Base-by-base conservation (phyloP, 2,113 vertebrate species). In the Recurvirostra avosetta region DNA sequence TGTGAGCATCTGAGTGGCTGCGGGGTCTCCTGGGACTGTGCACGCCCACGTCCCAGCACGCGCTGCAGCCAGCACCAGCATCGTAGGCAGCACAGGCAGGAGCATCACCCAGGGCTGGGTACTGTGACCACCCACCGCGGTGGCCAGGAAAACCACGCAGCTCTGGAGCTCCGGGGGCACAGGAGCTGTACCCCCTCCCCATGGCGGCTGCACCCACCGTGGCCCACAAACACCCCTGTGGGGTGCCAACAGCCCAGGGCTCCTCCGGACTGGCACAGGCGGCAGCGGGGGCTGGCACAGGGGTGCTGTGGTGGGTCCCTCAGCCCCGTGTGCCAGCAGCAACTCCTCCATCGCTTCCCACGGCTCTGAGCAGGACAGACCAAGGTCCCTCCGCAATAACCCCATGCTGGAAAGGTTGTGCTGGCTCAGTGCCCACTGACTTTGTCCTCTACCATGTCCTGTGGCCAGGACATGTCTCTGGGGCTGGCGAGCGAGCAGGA, bases 401-500 rank as follows among this genome's bases (percentile, higher is more conserved):
- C 47, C 34, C 0, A 0, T 1, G 1, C 41, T 0, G 0, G 59
- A 32, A 55, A 71, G 56, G 40, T 45, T 91, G 47, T 32, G 32
- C 47, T 61, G 52, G 7, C 61, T 52, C 65, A n/a, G 47, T 6
- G 0, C 43, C 32, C 9, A 0, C 41, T 2, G 2, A 49, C 27
- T 94, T 74, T 70, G 50, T 86, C 2, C 2, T 52, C 26, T 73
- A 47, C 45, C 3, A 0, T 1, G 0, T 84, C 50, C 56, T 18
- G 18, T 9, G 21, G 12, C 75, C 3, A 2, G 12, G 26, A 40
- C 16, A n/a, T 0, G 0, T 74, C 40, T 47, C 40, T 14, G 2
- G 5, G 55, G 12, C 80, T 68, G 43, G 9, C 38, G 25, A 55
- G 23, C 0, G 0, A 49, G 47, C 1, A 2, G 55, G 70, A 23